phyloP scores from a whole-genome alignment of 2,113 vertebrate species.

The Sander lucioperca region DNA sequence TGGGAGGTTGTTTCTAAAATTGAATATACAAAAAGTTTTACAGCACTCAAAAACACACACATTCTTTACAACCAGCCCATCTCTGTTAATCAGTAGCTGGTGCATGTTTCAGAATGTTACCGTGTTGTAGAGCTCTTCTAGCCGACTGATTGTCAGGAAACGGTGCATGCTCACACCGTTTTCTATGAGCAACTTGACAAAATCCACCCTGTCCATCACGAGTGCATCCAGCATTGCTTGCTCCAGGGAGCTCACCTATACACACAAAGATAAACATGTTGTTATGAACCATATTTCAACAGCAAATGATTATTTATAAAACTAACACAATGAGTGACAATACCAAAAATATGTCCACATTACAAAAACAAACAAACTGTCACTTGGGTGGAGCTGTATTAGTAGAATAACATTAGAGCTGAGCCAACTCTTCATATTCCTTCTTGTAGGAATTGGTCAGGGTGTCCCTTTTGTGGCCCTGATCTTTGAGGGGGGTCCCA shows the following conservation, averaged over 20 bases:
- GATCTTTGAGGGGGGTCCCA: conserved; percentile 97
- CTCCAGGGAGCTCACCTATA: conserved; percentile 95
- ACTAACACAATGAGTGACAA: conserved; percentile 12
- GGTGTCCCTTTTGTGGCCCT: conserved; percentile 97
- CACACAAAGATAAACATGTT: conserved; percentile 69
- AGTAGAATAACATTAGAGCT: not conserved
- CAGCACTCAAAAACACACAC: not conserved
- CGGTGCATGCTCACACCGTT: conserved; percentile 99
- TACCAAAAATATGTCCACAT: conserved; percentile 1
- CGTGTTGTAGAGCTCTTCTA: conserved; percentile 99
- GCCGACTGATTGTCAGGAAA: conserved; percentile 95
- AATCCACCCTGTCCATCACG: conserved; percentile 98
- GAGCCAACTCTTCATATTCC: not conserved
- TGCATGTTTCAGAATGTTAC: conserved; percentile 79
- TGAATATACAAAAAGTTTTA: conserved; percentile 5
- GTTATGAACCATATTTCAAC: conserved; percentile 11
- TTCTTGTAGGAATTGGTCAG: conserved; percentile 92
- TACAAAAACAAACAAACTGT: conserved; percentile 22
- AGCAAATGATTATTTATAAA: conserved; percentile 43
- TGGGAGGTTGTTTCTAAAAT: conserved; percentile 94
- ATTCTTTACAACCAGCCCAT: not conserved
- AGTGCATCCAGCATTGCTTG: conserved; percentile 98
- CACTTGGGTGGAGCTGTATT: conserved; percentile 2
- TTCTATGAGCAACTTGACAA: conserved; percentile 98
- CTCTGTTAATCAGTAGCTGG: not conserved